Evolutionary conservation across 2,888 invertebrate genomes (phyloP), one percentile per base, ranked within the genome.

Genomic region (Phytoseiulus persimilis): DNA sequence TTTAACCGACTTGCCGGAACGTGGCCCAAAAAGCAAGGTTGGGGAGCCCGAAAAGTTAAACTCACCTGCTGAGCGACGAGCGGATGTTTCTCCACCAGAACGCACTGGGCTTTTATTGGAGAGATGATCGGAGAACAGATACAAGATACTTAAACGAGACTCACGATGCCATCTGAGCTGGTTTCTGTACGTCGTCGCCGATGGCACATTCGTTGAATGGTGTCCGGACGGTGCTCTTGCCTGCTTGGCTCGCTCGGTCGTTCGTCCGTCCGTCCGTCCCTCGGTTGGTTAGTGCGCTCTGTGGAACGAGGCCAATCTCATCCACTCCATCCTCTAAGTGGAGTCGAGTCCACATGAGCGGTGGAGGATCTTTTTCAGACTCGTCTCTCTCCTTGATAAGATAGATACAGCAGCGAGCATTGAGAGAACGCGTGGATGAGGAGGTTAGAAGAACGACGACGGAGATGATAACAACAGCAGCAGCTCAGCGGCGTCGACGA

Each of bases 311-410:
- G 65, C 65, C 65, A 65, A 65, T 65, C 65, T 65, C 65, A 65
- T 65, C 65, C 65, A 65, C 65, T 65, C 65, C 65, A 65, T 65
- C 65, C 65, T 65, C 65, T 65, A 65, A 65, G 65, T 65, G 65
- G 65, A 65, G 65, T 65, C 5, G 65, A 65, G 65, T 65, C 65
- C 65, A 65, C 65, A 65, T 65, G 65, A 65, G 65, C 65, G 65
- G 65, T 65, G 65, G 65, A 65, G 65, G 65, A 65, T 65, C 65
- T 65, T 65, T 65, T 65, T 65, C 65, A 65, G 65, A 23, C 28
- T 65, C 23, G 65, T 65, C 65, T 65, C 65, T 65, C 65, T 23
- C 65, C 28, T 65, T 65, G 65, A 65, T 65, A 65, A 65, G 65
- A 65, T 65, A 65, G 65, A 65, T 65, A 65, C 65, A 65, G 65